Evolutionary conservation across 2,888 invertebrate genomes (phyloP).

Genomic region (Leistus spinibarbis): DNA sequence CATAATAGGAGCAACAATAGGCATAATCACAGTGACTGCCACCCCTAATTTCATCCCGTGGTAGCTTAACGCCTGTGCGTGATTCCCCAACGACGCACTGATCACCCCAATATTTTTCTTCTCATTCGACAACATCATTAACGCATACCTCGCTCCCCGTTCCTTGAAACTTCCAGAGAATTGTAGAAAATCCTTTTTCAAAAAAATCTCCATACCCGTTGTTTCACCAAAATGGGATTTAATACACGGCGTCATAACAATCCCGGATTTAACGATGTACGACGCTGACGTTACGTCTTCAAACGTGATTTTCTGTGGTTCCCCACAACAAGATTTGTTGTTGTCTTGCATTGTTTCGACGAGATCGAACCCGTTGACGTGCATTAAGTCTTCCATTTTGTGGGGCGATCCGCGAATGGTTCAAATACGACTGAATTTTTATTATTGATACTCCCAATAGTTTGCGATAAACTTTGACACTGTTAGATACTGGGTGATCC

Average conservation of each 20-base stretch:
- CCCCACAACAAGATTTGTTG: slow-evolving; percentile 66
- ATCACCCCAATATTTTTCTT: slow-evolving; percentile 69
- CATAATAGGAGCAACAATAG: slow-evolving; percentile 67
- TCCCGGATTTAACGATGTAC: slow-evolving; percentile 66
- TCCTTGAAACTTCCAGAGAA: slow-evolving; percentile 72
- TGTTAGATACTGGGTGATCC: slow-evolving; percentile 14
- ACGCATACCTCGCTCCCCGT: slow-evolving; percentile 69
- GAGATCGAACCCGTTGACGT: not conserved
- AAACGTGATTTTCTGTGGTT: slow-evolving; percentile 69
- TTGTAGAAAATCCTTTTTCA: slow-evolving; percentile 69
- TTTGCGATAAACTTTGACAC: slow-evolving; percentile 33
- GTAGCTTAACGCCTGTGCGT: slow-evolving; percentile 74
- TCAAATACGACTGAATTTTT: not conserved
- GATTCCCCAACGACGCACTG: slow-evolving; percentile 74
- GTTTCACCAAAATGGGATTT: slow-evolving; percentile 60
- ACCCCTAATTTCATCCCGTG: slow-evolving; percentile 75
- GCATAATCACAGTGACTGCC: slow-evolving; percentile 78
- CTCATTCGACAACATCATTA: slow-evolving; percentile 63
- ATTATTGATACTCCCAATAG: not conserved
- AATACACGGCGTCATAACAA: slow-evolving; percentile 68
- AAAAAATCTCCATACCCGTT: slow-evolving; percentile 63
- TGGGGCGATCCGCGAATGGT: not conserved
- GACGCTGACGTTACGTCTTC: slow-evolving; percentile 71
- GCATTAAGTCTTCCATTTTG: slow-evolving; percentile 30
- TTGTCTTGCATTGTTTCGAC: slow-evolving; percentile 48